Base-by-base conservation (phyloP, 1,140 invertebrate genomes). In the Rhopalosiphum maidis region DNA sequence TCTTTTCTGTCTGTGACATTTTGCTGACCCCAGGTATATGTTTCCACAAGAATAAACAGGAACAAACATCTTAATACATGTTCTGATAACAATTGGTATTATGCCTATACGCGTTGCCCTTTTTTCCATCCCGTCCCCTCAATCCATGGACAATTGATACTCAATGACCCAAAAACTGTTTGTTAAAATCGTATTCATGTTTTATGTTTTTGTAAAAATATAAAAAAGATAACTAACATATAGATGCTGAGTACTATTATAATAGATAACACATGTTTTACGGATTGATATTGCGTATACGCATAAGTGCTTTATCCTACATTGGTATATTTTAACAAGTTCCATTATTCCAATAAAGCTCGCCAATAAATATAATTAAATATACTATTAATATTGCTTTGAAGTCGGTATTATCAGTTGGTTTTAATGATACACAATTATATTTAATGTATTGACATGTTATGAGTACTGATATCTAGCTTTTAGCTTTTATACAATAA, bases 11-110 rank as follows among this genome's bases (percentile, higher is more conserved):
- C 54, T 9, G n/a, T 55, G 88, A 55, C 35, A 55, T 89, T 89
- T 89, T 55, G 6, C 88, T 55, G n/a, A 89, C 88, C 35, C 88
- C 21, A 23, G 35, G 35, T 25, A 89, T 23, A 55, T 25, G 48
- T 55, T 89, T 54, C 87, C 87, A 21, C 46, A 3, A 35, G 46
- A 89, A 35, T 89, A 51, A 35, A 89, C 48, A 54, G 46, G 87
- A 89, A 89, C 87, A 89, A 89, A 89, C 46, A 35, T 54, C 48
- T 89, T 87, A n/a, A 54, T 89, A 37, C n/a, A 89, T 89, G 54
- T 54, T 54, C 51, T 35, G 86, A 51, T 46, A 87, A 87, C 86
- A 87, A 87, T 87, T 46, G 43, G 43, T 87, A 87, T 87, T n/a
- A 48, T 30, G 30, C 43, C 11, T 48, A 23, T 87, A n/a, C 85